Evolutionary conservation across 2,888 invertebrate genomes (phyloP).

Genomic region (Laothoe populi): DNA sequence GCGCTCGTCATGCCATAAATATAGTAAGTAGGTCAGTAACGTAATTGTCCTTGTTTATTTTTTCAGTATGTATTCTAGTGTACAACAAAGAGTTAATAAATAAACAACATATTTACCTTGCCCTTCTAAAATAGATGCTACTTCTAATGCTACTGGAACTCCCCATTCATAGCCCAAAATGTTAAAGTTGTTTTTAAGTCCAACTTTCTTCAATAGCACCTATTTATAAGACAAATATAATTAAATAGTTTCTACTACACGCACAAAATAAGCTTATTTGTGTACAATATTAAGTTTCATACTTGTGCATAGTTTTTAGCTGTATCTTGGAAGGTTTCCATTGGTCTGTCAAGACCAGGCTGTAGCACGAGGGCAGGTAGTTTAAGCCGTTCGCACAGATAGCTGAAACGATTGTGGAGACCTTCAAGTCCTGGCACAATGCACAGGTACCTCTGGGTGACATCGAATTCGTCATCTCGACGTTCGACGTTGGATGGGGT

Average conservation of each 20-base stretch:
- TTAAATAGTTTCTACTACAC: neutral
- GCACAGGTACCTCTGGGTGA: constrained; percentile 46
- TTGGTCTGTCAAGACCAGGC: constrained; percentile 33
- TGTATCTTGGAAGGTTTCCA: neutral
- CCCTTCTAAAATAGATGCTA: constrained; percentile 60
- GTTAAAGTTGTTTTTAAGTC: constrained; percentile 49
- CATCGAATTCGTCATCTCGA: constrained; percentile 54
- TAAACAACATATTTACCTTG: constrained; percentile 49
- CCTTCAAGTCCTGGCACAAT: constrained; percentile 64
- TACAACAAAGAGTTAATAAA: too few species aligned
- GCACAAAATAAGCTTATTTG: neutral
- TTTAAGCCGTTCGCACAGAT: constrained; percentile 53
- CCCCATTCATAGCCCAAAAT: constrained; percentile 64
- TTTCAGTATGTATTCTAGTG: too few species aligned
- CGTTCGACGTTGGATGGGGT: constrained; percentile 1
- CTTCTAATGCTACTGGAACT: constrained; percentile 55
- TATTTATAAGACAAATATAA: constrained; percentile 31
- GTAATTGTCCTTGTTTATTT: too few species aligned
- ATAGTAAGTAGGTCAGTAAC: too few species aligned
- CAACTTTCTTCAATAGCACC: constrained; percentile 49
- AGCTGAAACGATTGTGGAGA: constrained; percentile 49
- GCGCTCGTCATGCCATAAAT: too few species aligned
- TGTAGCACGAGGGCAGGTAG: constrained; percentile 60
- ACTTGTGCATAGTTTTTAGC: neutral
- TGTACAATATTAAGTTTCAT: neutral